Evolutionary conservation across 2,797 vertebrate species (phyloP), one percentile per base, ranked within the genome.

Genomic region (Malacoctenus gilli): DNA sequence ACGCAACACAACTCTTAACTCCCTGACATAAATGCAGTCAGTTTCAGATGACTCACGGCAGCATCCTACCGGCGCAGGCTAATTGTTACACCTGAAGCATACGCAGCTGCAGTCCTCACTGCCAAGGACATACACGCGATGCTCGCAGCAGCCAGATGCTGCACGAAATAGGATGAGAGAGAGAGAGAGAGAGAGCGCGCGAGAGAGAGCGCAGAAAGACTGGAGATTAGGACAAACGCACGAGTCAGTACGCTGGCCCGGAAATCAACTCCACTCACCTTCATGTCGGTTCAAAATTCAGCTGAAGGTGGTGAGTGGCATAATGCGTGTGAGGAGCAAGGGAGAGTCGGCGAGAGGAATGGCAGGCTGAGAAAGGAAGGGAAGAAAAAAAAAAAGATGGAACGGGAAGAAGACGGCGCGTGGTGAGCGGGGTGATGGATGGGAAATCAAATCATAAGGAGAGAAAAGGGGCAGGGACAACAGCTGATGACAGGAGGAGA

Each of bases 241-340:
- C 23, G 52, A 38, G 41, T 20, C 49, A 43, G 20, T n/a, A 59
- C 13, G 31, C 38, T 42, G 51, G 37, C 51, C 49, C 46, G 49
- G 38, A 75, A 82, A 80, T 65, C 59, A 66, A 63, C 71, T 77
- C 75, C 63, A 92, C 92, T 92, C 90, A 92, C 92, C 91, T 88
- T 89, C 80, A 81, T 42, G 56, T 71, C 75, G 77, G 68, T 58
- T 66, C 68, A 72, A 72, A 75, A n/a, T n/a, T 79, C 65, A 68
- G 64, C 37, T 53, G 46, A 66, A 66, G 65, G 62, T 40, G 72
- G 40, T 73, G 56, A 76, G 54, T 67, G 55, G 59, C 20, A 42
- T 63, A 58, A 68, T 32, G 35, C 49, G 54, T 40, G 19, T 39
- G 11, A 18, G 48, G 14, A 20, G n/a, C n/a, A n/a, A 41, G 53